phyloP scores from a whole-genome alignment of 2,113 vertebrate genomes.

The Fregata magnificens region DNA sequence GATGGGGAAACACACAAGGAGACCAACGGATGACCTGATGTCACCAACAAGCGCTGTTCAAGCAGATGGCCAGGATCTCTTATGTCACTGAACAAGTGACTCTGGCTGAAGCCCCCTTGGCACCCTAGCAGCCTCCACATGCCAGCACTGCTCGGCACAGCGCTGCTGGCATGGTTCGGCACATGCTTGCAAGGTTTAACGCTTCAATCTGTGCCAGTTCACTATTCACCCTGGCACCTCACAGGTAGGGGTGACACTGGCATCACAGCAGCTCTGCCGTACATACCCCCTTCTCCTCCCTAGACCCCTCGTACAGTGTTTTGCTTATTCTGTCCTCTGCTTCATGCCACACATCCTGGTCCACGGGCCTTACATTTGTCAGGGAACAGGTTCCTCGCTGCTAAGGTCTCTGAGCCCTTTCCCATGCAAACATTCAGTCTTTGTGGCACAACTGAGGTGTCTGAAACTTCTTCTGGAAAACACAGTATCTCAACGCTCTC shows the following conservation, averaged over 20 bases:
- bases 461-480: neutral
- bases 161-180: accelerated
- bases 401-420: neutral
- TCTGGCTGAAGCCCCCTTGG: neutral
- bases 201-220: neutral
- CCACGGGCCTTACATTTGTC: neutral
- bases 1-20: neutral
- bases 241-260: neutral
- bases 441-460: neutral
- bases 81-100: accelerated
- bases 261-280: accelerated
- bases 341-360: accelerated
- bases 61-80: neutral
- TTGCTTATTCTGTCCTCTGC: neutral
- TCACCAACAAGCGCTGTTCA: neutral
- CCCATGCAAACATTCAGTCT: neutral
- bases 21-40: accelerated
- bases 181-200: too few relatives aligned
- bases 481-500: accelerated
- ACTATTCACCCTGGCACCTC: neutral
- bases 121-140: accelerated
- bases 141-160: neutral
- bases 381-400: neutral
- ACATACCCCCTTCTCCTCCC: neutral
- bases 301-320: neutral